A percentile compares a stretch with the other conserved stretches of the same genome.
Evolutionary conservation across 2,888 invertebrate species (phyloP).

Genomic region (Colostygia pectinataria): DNA sequence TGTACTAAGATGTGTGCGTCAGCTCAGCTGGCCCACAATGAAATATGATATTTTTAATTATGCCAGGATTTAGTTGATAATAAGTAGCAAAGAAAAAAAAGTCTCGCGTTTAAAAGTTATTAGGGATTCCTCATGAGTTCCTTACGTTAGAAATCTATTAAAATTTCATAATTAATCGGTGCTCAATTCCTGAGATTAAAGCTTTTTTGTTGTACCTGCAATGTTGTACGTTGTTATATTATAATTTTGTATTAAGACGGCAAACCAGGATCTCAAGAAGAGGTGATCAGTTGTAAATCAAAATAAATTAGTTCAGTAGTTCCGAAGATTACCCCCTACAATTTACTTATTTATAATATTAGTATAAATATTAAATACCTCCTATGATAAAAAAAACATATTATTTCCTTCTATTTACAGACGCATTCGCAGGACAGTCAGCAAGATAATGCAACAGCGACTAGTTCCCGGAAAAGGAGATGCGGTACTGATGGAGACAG

Average conservation of each 20-base stretch:
- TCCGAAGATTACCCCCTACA: no score
- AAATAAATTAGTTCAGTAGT: background rate
- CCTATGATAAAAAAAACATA: constrained; percentile 4
- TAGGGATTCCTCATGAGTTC: no score
- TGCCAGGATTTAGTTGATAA: no score
- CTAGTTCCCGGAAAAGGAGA: constrained; percentile 19
- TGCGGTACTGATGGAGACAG: constrained; percentile 11
- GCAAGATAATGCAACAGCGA: constrained; percentile 16
- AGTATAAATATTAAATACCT: no score
- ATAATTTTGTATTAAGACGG: background rate
- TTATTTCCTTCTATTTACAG: constrained; percentile 2
- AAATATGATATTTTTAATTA: no score
- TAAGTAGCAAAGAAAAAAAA: no score
- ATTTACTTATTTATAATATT: no score
- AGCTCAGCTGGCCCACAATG: no score
- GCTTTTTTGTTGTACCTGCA: background rate
- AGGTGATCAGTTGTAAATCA: background rate
- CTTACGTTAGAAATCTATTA: no score
- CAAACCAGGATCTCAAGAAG: background rate
- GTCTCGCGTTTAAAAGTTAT: no score
- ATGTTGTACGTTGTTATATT: background rate
- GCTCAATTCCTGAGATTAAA: background rate
- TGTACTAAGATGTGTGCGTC: no score
- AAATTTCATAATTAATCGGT: no score
- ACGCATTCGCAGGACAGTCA: constrained; percentile 17